Conservation (phyloP, 2,797 vertebrate species). For the Microhierax caerulescens region DNA sequence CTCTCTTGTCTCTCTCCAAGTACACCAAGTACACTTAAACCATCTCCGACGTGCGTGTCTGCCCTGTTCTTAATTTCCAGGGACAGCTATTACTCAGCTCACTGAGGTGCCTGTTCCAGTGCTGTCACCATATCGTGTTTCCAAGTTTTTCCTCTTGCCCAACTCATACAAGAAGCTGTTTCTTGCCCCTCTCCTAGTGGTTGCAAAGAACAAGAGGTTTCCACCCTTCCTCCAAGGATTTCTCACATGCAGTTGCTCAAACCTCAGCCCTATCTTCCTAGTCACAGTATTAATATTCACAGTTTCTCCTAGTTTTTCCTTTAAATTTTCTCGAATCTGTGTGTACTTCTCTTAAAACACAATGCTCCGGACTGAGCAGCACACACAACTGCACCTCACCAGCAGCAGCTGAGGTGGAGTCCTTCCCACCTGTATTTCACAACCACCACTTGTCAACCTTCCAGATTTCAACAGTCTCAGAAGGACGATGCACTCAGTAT, state of each 20-base stretch:
- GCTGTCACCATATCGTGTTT: not conserved
- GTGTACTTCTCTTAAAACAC: not conserved
- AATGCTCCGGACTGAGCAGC: not conserved
- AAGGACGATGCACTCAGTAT: not conserved
- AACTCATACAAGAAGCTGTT: not conserved
- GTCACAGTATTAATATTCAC: not conserved
- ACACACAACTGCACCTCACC: not conserved
- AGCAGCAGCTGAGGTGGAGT: not conserved
- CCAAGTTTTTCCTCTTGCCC: not conserved
- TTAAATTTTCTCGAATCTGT: not conserved
- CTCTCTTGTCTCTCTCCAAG: not conserved
- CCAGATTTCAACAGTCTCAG: not conserved
- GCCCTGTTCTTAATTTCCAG: not conserved
- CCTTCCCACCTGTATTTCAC: not conserved
- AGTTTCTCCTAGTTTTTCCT: not conserved
- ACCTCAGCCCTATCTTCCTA: not conserved
- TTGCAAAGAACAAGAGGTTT: not conserved
- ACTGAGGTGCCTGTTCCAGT: not conserved
- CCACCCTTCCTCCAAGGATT: not conserved
- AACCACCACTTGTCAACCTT: not conserved
- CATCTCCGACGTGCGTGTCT: not conserved
- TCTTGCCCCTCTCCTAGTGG: not conserved
- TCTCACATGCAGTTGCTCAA: not conserved
- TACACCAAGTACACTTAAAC: not conserved
- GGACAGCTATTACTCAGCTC: not conserved